A percentile compares a stretch with the other conserved stretches of the same genome.
These are phyloP conservation scores for Haemorhous mexicanus DNA, from an alignment of 2,113 vertebrate genomes.

Conservation along the genomic window DNA sequence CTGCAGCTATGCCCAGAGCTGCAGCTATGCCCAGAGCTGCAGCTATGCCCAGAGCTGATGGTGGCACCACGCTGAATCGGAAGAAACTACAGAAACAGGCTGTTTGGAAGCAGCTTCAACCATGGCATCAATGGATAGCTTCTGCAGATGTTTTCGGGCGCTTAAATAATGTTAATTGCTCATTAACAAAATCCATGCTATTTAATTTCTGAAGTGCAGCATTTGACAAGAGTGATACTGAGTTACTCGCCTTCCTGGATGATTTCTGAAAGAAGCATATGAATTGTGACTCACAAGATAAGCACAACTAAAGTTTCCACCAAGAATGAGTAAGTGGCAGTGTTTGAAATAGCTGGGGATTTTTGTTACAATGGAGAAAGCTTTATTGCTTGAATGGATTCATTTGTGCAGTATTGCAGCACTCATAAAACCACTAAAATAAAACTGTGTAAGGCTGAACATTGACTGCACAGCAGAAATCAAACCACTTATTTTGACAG, in stretches of 20 bases:
- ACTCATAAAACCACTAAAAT: background rate
- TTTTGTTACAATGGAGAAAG: background rate
- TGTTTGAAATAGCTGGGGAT: background rate
- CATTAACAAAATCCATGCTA: background rate
- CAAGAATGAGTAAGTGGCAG: background rate
- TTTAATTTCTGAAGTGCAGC: background rate
- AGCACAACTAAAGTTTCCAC: background rate
- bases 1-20: background rate
- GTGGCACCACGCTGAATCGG: background rate
- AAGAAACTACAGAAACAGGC: background rate
- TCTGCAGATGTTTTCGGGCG: background rate
- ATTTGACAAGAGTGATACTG: background rate
- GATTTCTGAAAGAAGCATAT: background rate
- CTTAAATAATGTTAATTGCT: conserved; percentile 3
- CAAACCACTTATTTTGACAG: conserved; percentile 32
- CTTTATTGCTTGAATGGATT: conserved; percentile 12
- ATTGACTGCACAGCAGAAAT: background rate
- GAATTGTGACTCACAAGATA: background rate
- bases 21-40: background rate
- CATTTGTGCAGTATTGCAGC: background rate
- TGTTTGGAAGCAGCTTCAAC: background rate
- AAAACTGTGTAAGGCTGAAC: background rate
- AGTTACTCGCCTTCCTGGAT: background rate
- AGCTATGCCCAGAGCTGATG: background rate
- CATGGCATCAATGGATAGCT: fast-evolving